Percentiles rank a stretch among this genome's conserved stretches.
Evolutionary conservation across 1,140 invertebrate genomes (phyloP).

Genomic region (Leguminivora glycinivorella): DNA sequence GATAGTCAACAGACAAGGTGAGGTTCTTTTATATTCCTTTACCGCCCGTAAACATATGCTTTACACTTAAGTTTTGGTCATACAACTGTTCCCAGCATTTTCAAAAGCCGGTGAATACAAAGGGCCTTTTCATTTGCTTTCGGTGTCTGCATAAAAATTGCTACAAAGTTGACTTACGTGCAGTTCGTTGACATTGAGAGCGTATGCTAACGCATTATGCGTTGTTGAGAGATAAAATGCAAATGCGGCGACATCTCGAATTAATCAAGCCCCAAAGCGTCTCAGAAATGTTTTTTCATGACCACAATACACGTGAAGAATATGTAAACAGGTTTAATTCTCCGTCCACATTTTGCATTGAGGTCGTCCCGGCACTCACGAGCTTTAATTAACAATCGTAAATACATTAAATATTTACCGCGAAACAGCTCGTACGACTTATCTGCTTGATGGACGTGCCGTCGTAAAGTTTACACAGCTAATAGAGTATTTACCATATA

Average conservation of each 20-base stretch:
- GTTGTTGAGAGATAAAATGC: constrained; percentile 24
- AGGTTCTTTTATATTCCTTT: constrained; percentile 25
- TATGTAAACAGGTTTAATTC: constrained; percentile 25
- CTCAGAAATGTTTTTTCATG: constrained; percentile 22
- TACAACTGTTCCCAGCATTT: neutral
- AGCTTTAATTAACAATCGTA: constrained; percentile 36
- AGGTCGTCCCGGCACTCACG: constrained; percentile 24
- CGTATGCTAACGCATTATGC: constrained; percentile 3
- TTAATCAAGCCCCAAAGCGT: constrained; percentile 24
- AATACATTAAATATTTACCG: constrained; percentile 38
- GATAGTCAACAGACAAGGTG: constrained; percentile 72
- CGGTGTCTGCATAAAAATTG: constrained; percentile 7
- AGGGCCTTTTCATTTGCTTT: constrained; percentile 5
- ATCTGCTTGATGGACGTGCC: constrained; percentile 27
- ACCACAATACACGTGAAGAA: constrained; percentile 10
- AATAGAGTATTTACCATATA: constrained; percentile 25
- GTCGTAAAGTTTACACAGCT: constrained; percentile 28
- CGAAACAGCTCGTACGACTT: constrained; percentile 30
- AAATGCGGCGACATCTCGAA: constrained; percentile 25
- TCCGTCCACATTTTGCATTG: constrained; percentile 10
- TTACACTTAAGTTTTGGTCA: neutral
- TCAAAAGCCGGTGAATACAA: constrained; percentile 5
- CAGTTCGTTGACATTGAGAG: constrained; percentile 26
- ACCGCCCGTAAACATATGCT: constrained; percentile 1
- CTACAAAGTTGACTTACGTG: constrained; percentile 19